A percentile compares a stretch with the other conserved stretches of the same genome.
phyloP scores from a whole-genome alignment of 2,888 invertebrate genomes.

The Aquatica leii region DNA sequence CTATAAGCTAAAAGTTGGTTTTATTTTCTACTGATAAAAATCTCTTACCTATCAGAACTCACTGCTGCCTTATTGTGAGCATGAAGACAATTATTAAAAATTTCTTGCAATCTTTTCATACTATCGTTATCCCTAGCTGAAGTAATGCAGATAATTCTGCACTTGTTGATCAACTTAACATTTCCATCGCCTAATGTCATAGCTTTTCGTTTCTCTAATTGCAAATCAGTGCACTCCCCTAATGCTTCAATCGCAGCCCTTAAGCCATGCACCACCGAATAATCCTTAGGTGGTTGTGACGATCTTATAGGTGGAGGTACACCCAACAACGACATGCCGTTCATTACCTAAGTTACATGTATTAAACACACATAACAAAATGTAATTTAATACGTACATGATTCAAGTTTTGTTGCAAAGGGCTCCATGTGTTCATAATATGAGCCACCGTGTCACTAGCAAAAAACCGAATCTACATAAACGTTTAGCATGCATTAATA shows the following conservation, averaged over 20 bases:
- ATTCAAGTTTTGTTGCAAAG: slow-evolving; percentile 83
- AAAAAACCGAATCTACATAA: slow-evolving; percentile 79
- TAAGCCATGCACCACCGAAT: slow-evolving; percentile 82
- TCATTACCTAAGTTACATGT: slow-evolving; percentile 71
- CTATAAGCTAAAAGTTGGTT: too few species aligned
- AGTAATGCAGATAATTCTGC: slow-evolving; percentile 90
- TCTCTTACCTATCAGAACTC: slow-evolving; percentile 66
- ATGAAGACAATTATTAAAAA: slow-evolving; percentile 80
- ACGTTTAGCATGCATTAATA: background rate
- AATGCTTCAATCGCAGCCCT: slow-evolving; percentile 86
- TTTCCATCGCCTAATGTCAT: slow-evolving; percentile 60
- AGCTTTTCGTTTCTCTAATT: slow-evolving; percentile 66
- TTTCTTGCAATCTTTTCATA: slow-evolving; percentile 86
- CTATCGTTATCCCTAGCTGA: slow-evolving; percentile 88
- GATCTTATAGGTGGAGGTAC: slow-evolving; percentile 70
- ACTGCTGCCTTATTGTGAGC: slow-evolving; percentile 80
- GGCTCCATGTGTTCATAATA: slow-evolving; percentile 85
- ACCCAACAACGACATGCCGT: slow-evolving; percentile 83
- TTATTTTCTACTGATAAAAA: too few species aligned
- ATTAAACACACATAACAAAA: background rate
- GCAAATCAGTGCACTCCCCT: slow-evolving; percentile 81
- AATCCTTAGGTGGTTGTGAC: slow-evolving; percentile 68
- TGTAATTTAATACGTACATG: slow-evolving; percentile 69
- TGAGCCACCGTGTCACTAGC: slow-evolving; percentile 88
- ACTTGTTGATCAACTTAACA: slow-evolving; percentile 64